Conservation (phyloP, 2,888 invertebrate species). For the Nematopogon swammerdamellus region DNA sequence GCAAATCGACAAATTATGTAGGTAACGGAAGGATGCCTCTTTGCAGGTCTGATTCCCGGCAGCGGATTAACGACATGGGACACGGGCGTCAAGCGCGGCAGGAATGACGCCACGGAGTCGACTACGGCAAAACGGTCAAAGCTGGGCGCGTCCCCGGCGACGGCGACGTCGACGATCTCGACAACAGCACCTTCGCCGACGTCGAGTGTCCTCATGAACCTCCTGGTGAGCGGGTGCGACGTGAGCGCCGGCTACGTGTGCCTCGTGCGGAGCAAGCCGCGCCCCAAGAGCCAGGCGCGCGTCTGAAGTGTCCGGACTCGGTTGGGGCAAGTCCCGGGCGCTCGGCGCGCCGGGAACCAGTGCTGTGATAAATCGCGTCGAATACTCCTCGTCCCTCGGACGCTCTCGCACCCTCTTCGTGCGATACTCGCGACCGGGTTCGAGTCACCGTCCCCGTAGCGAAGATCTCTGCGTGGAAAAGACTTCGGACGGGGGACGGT, state of each 20-base stretch:
- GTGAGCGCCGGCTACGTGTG: conserved; percentile 90
- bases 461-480: too few relatives aligned
- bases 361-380: conserved; percentile 53
- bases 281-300: conserved; percentile 33
- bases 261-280: conserved; percentile 67
- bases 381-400: conserved; percentile 17
- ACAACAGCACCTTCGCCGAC: conserved; percentile 58
- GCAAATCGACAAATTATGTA: too few relatives aligned
- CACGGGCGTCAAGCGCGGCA: conserved; percentile 36
- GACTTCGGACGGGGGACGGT: too few relatives aligned
- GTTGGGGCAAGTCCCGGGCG: conserved; percentile 14
- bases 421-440: too few relatives aligned
- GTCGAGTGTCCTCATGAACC: conserved; percentile 88
- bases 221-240: conserved; percentile 93
- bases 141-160: conserved; percentile 36
- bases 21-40: not conserved
- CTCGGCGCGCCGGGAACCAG: conserved; percentile 16
- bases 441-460: too few relatives aligned
- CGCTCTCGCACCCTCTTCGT: not conserved
- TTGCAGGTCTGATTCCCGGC: conserved; percentile 40
- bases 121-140: conserved; percentile 36
- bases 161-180: conserved; percentile 17
- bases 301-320: conserved; percentile 22
- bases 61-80: conserved; percentile 36
- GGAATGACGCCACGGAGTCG: conserved; percentile 36